These are phyloP conservation scores for Amyelois transitella DNA, from an alignment of 1,140 invertebrate species.

Conservation along the genomic window DNA sequence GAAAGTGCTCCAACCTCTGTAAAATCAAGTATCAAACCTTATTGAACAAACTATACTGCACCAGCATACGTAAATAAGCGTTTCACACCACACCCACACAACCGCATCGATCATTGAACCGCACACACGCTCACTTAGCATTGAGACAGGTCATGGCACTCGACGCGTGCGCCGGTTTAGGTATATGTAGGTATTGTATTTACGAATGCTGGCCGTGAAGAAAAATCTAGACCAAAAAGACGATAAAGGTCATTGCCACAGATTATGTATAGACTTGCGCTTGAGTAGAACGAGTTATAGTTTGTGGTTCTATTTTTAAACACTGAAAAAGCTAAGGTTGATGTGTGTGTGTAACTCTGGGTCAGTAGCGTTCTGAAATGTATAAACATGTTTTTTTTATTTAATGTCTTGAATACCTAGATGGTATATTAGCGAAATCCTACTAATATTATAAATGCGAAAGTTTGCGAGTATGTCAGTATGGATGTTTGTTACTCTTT, in stretches of 20 bases:
- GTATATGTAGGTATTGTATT: slow-evolving; percentile 5
- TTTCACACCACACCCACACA: neutral
- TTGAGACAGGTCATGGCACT: slow-evolving; percentile 69
- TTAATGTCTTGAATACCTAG: too few species aligned
- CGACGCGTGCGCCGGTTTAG: slow-evolving; percentile 54
- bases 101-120: slow-evolving; percentile 12
- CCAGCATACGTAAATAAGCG: slow-evolving; percentile 59
- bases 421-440: too few species aligned
- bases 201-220: neutral
- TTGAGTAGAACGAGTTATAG: too few species aligned
- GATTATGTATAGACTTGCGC: too few species aligned
- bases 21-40: slow-evolving; percentile 21
- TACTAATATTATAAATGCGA: too few species aligned
- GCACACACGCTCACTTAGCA: slow-evolving; percentile 36
- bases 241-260: neutral
- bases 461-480: too few species aligned
- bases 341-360: too few species aligned
- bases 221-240: neutral
- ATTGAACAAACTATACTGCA: slow-evolving; percentile 20
- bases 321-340: too few species aligned
- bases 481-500: too few species aligned
- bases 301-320: too few species aligned
- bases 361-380: too few species aligned
- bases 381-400: too few species aligned
- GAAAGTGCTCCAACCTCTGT: neutral